Evolutionary conservation across 2,797 vertebrate species (phyloP).

Genomic region (Sciaenops ocellatus): DNA sequence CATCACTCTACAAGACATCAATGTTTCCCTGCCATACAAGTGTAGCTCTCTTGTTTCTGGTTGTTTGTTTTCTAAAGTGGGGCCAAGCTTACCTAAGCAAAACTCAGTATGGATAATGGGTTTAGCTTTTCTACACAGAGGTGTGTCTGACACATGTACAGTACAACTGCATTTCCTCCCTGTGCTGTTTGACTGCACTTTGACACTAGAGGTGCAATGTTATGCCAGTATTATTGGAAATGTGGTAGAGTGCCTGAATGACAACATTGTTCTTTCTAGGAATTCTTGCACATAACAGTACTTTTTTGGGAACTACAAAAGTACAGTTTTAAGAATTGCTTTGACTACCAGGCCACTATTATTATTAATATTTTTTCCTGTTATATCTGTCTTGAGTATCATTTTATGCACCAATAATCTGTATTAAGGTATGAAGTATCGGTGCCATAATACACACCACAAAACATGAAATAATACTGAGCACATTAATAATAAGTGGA

Average conservation of each 20-base stretch:
- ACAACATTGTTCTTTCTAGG: background rate
- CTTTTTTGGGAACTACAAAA: too few species aligned
- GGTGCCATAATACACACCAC: background rate
- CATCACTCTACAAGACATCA: slow-evolving; percentile 69
- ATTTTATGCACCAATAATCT: background rate
- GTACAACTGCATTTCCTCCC: slow-evolving; percentile 7
- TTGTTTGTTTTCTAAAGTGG: slow-evolving; percentile 78
- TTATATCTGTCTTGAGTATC: background rate
- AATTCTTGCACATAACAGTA: background rate
- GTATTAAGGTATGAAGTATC: too few species aligned
- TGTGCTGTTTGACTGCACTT: slow-evolving; percentile 23
- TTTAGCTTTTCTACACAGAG: slow-evolving; percentile 42
- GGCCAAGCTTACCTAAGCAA: slow-evolving; percentile 76
- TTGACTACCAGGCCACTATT: background rate
- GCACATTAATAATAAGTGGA: slow-evolving; percentile 2
- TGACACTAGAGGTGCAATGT: slow-evolving; percentile 14
- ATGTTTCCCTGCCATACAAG: slow-evolving; percentile 66
- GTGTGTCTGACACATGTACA: slow-evolving; percentile 35
- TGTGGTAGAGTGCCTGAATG: background rate
- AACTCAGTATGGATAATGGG: slow-evolving; percentile 68
- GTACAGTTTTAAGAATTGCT: background rate
- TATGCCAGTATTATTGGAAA: slow-evolving; percentile 4
- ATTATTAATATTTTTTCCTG: background rate
- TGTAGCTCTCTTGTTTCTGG: slow-evolving; percentile 69
- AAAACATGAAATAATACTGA: background rate